Base-by-base conservation (phyloP, 2,888 invertebrate genomes). In the Apantesis nais region DNA sequence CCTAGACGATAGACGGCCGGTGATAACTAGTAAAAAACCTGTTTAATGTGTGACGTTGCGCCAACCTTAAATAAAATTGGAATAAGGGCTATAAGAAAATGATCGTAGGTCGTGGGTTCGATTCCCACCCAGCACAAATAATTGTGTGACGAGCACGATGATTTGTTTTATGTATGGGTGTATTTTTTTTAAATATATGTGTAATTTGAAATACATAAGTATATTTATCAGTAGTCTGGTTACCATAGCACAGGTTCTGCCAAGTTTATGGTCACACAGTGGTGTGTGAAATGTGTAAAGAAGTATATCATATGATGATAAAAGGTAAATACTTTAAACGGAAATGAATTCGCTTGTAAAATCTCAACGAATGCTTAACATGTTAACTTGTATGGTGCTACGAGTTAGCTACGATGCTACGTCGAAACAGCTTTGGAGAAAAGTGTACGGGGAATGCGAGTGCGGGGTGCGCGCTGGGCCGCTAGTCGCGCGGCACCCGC, bases 401-500 rank as follows among this genome's bases (percentile, higher is more conserved):
- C 29, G 31, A 29, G 31, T 29, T 29, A 41, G 29, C 58, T 66
- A 67, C 63, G 64, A 39, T 8, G 66, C 66, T 67, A 67, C 66
- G 65, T 4, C 66, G 68, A 66, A 61, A 61, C 31, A 25, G 62
- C 58, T 62, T 55, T 74, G 74, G 76, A 79, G 74, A 79, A 81
- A 80, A 77, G 48, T 66, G 72, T 74, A 74, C 64, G 78, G 75
- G 67, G 31, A 74, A 75, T 70, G 76, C 70, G 69, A 37, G 31
- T 66, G 52, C 68, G 65, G 65, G 65, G 71, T 64, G 74, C 71
- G 73, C 66, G 68, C 63, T 63, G 77, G 41, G 74, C 74, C 80
- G 81, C 78, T 90, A 92, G 92, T 91, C 88, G 85, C 87, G 90
- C 89, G 90, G 88, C 90, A 80, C 80, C 78, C 84, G 89, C 86